phyloP scores from a whole-genome alignment of 1,140 invertebrate species.

The Rhopalosiphum padi region DNA sequence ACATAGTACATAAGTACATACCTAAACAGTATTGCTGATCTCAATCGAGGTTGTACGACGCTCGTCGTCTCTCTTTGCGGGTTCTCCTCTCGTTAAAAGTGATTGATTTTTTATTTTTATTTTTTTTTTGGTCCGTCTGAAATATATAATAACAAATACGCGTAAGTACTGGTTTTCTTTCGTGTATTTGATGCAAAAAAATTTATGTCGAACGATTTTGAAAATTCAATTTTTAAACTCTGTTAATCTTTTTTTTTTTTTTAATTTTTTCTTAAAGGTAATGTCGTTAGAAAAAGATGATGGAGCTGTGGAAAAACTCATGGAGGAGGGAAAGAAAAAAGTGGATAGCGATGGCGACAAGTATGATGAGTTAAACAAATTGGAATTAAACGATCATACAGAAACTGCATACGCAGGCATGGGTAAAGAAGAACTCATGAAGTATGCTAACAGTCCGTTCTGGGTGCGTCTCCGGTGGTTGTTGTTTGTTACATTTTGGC shows the following conservation, averaged over 20 bases:
- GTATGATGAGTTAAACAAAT: constrained; percentile 37
- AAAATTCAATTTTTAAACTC: neutral
- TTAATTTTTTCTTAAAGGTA: neutral
- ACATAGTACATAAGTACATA: neutral
- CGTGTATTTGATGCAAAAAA: neutral
- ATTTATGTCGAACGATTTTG: neutral
- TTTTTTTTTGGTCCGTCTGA: neutral
- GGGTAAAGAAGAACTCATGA: constrained; percentile 89
- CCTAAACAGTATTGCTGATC: neutral
- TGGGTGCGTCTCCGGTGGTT: constrained; percentile 86
- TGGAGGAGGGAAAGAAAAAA: constrained; percentile 23
- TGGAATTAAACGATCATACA: constrained; percentile 65
- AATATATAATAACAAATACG: neutral
- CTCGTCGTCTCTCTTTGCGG: neutral
- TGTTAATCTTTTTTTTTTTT: neutral
- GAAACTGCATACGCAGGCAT: constrained; percentile 77
- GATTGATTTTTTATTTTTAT: neutral
- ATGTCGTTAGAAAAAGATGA: constrained; percentile 45
- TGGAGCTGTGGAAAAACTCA: constrained; percentile 44
- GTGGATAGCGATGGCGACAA: neutral
- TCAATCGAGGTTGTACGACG: neutral
- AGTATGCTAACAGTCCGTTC: constrained; percentile 90
- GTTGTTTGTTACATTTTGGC: constrained; percentile 86
- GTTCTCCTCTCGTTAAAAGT: neutral
- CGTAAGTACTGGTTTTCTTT: neutral